These are phyloP conservation scores for Umimayanthus kanabou DNA, from an alignment of 92 coral and sea anemone genomes.

Conservation along the genomic window DNA sequence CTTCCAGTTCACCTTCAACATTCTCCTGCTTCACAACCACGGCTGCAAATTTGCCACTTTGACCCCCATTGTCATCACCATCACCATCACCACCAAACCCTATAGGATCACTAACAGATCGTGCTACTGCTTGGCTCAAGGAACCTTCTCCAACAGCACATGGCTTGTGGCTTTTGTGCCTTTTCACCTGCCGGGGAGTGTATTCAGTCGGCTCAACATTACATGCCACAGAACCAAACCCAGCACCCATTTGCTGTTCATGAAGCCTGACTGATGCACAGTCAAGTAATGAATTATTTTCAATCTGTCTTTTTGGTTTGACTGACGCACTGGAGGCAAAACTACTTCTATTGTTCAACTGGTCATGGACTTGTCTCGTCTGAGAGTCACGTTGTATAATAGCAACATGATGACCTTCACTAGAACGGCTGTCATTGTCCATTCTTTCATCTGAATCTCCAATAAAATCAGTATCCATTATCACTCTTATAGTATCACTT, in stretches of 20 bases:
- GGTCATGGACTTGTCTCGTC: background rate
- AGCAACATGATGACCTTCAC: background rate
- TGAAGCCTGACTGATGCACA: background rate
- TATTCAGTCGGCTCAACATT: background rate
- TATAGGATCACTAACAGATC: background rate
- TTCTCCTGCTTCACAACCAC: conserved; percentile 26
- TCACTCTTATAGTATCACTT: background rate
- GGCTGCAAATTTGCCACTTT: background rate
- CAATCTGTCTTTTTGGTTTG: background rate
- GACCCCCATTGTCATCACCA: background rate
- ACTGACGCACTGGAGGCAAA: background rate
- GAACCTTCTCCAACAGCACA: background rate
- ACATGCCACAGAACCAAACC: background rate
- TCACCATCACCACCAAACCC: too few species aligned
- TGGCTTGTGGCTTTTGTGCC: background rate
- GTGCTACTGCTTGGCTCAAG: conserved; percentile 3
- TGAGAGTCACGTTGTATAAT: background rate
- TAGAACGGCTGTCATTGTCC: background rate
- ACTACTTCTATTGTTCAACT: background rate
- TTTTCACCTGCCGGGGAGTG: background rate
- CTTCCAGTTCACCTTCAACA: conserved; percentile 27
- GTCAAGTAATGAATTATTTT: background rate
- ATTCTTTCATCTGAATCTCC: background rate
- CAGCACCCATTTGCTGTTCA: background rate
- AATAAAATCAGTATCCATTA: background rate